Conservation (phyloP, 2,113 vertebrate species). For the Crotalus horridus region DNA sequence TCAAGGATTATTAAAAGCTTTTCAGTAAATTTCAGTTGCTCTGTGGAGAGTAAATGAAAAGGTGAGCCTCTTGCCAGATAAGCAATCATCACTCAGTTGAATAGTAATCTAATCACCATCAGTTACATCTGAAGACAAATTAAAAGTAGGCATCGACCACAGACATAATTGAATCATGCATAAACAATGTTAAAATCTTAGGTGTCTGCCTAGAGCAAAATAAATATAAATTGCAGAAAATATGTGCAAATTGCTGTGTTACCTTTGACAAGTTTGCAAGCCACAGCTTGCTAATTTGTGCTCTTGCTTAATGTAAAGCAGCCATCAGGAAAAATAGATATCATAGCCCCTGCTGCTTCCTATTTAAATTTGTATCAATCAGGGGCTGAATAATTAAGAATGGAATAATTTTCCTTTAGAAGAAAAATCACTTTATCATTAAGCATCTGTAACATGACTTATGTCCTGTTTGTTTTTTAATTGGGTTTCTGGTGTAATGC, state of each 20-base stretch:
- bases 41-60: neutral
- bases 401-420: neutral
- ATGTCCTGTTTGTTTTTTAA: neutral
- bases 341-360: neutral
- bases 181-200: constrained; percentile 8
- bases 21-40: neutral
- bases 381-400: constrained; percentile 6
- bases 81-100: neutral
- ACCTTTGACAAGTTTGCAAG: neutral
- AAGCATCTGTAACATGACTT: neutral
- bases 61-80: neutral
- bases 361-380: neutral
- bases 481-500: neutral
- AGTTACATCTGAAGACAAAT: constrained; percentile 11
- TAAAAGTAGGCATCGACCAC: neutral
- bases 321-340: neutral
- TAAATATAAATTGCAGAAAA: constrained; percentile 13
- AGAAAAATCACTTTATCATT: neutral
- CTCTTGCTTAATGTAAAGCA: neutral
- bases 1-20: neutral
- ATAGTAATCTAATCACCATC: constrained; percentile 1
- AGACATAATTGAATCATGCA: neutral
- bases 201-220: neutral
- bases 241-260: constrained; percentile 3
- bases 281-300: constrained; percentile 20